phyloP scores from a whole-genome alignment of 1,140 invertebrate species.

The Centruroides vittatus region DNA sequence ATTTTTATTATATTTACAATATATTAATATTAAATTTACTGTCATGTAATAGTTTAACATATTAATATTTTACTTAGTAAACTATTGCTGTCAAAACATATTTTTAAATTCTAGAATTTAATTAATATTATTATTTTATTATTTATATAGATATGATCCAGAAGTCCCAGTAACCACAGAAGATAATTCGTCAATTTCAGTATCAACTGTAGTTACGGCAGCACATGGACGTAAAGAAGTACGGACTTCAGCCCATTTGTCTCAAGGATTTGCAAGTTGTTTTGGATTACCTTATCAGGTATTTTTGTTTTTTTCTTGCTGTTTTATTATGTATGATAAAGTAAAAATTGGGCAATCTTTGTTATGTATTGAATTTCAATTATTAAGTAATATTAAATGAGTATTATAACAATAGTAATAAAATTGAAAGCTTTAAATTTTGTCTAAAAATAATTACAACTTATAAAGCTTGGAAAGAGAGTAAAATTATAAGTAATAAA shows the following conservation, averaged over 20 bases:
- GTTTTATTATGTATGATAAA: neutral
- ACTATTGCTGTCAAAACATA: too few species aligned
- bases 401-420: too few species aligned
- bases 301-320: neutral
- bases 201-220: conserved; percentile 2
- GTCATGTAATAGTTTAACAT: too few species aligned
- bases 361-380: too few species aligned
- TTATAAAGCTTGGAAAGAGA: too few species aligned
- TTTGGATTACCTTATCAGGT: conserved; percentile 17
- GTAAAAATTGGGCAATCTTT: neutral
- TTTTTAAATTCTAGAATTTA: neutral
- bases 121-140: neutral
- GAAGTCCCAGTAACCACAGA: conserved; percentile 3
- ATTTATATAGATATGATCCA: conserved; percentile 1
- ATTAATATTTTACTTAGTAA: too few species aligned
- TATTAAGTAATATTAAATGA: too few species aligned
- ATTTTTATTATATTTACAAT: too few species aligned
- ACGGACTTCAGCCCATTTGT: neutral
- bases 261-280: neutral
- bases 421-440: too few species aligned
- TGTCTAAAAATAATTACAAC: too few species aligned
- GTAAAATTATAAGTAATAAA: too few species aligned
- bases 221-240: conserved; percentile 2
- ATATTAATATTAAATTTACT: too few species aligned
- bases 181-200: conserved; percentile 7